Conservation (phyloP, 1,140 invertebrate species). For the Atta texana region DNA sequence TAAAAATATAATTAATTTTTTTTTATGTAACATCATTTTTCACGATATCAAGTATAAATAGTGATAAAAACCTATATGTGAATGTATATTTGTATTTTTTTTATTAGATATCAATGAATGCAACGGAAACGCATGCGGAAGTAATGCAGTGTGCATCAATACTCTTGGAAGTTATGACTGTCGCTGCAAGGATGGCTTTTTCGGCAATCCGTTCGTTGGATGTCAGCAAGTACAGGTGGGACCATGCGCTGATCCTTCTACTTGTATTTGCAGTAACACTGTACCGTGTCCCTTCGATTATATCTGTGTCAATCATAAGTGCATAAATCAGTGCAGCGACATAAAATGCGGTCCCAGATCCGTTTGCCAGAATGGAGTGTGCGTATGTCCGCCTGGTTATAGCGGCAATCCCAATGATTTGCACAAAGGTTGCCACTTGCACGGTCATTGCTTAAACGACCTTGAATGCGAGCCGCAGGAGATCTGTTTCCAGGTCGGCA, state of each 20-base stretch:
- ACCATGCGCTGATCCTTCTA: conserved; percentile 89
- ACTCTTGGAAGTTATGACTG: conserved; percentile 95
- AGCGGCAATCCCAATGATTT: conserved; percentile 92
- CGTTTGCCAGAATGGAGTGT: conserved; percentile 92
- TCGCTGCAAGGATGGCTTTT: conserved; percentile 92
- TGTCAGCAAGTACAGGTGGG: conserved; percentile 90
- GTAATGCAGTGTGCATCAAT: conserved; percentile 95
- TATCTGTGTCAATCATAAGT: conserved; percentile 90
- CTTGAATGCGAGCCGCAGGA: conserved; percentile 92
- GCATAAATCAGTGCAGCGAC: conserved; percentile 91
- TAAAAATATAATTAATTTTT: conserved; percentile 15
- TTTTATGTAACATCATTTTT: neutral
- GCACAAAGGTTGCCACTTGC: conserved; percentile 89
- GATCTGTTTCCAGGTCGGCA: conserved; percentile 94
- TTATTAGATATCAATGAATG: conserved; percentile 93
- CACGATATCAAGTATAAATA: neutral
- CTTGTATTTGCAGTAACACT: conserved; percentile 90
- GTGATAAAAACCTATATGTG: neutral
- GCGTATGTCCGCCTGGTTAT: conserved; percentile 92
- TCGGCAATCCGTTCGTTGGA: conserved; percentile 94
- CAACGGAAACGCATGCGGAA: conserved; percentile 92
- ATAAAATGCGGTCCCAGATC: conserved; percentile 93
- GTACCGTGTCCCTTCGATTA: conserved; percentile 92
- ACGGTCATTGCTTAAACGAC: conserved; percentile 92
- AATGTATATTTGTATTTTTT: conserved; percentile 11